phyloP scores from a whole-genome alignment of 2,797 vertebrate genomes.

The Melanotaenia pygmaea region DNA sequence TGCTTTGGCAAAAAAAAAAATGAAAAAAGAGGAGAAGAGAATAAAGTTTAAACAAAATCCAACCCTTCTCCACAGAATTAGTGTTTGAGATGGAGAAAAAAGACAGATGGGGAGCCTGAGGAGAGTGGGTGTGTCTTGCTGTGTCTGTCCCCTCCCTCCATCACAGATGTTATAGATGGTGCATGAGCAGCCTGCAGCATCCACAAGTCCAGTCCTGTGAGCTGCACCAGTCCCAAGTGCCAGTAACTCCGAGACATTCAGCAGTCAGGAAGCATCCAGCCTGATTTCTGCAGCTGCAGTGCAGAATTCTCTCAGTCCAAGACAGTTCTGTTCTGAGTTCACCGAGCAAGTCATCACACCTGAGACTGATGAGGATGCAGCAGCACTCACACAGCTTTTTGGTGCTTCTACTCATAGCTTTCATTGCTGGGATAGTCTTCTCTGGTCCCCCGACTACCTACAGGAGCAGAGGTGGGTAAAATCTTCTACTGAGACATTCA shows the following conservation, averaged over 20 bases:
- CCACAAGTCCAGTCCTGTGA: slow-evolving; percentile 64
- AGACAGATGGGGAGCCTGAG: slow-evolving; percentile 28
- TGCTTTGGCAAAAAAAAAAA: not conserved
- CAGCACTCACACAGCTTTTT: slow-evolving; percentile 56
- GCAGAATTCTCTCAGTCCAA: slow-evolving; percentile 17
- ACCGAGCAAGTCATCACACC: slow-evolving; percentile 29
- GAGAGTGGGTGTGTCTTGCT: slow-evolving; percentile 66
- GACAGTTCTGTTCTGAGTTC: slow-evolving; percentile 15
- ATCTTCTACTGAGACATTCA: not conserved
- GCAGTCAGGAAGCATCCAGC: slow-evolving; percentile 46
- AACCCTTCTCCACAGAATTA: slow-evolving; percentile 34
- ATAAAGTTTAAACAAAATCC: slow-evolving; percentile 33
- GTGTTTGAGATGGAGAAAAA: slow-evolving; percentile 35
- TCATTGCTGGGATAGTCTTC: slow-evolving; percentile 70
- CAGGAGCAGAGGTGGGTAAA: slow-evolving; percentile 77
- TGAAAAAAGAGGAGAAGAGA: slow-evolving; percentile 4
- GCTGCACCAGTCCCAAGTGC: slow-evolving; percentile 70
- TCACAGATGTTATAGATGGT: slow-evolving; percentile 77
- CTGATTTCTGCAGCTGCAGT: slow-evolving; percentile 39
- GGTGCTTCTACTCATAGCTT: slow-evolving; percentile 59
- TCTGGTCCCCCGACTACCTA: slow-evolving; percentile 55
- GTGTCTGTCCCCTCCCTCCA: slow-evolving; percentile 75
- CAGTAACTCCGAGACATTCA: slow-evolving; percentile 66
- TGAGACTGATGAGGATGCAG: slow-evolving; percentile 59
- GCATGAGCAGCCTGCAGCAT: slow-evolving; percentile 68